These are phyloP conservation scores for Zhengitettix transpicula DNA, from an alignment of 2,888 invertebrate genomes.

Conservation along the genomic window DNA sequence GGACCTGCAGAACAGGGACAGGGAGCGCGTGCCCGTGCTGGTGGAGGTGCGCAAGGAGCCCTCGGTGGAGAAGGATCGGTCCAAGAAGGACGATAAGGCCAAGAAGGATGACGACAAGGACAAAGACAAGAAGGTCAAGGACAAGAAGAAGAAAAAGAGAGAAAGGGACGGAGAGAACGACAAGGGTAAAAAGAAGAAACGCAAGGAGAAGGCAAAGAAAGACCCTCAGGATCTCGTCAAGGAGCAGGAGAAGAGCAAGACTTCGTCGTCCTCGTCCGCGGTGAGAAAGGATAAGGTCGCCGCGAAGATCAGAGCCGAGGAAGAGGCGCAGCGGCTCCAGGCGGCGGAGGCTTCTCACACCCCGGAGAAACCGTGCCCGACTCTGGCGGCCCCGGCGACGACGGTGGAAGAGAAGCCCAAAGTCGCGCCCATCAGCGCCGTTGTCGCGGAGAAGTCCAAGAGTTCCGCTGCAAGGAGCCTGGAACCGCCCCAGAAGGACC, in stretches of 20 bases:
- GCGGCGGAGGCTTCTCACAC: background rate
- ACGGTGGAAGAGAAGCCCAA: constrained; percentile 6
- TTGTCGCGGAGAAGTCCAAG: background rate
- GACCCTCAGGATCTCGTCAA: constrained; percentile 28
- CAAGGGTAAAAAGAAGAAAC: constrained; percentile 21
- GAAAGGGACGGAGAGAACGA: constrained; percentile 26
- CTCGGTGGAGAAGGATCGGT: constrained; percentile 19
- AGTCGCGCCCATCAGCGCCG: constrained; percentile 8
- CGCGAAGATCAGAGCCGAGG: constrained; percentile 26
- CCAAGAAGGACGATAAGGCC: constrained; percentile 24
- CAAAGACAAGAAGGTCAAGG: constrained; percentile 23
- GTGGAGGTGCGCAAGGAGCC: constrained; percentile 9
- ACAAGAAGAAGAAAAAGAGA: constrained; percentile 25
- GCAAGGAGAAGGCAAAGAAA: constrained; percentile 19
- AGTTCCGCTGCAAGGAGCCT: background rate
- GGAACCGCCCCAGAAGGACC: constrained; percentile 4
- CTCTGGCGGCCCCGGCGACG: background rate
- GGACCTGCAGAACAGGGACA: no score
- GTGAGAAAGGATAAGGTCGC: background rate
- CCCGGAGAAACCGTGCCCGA: background rate
- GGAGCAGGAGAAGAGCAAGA: constrained; percentile 24
- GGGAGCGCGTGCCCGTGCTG: constrained; percentile 4
- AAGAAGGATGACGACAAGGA: constrained; percentile 24
- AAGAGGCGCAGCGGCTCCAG: constrained; percentile 8
- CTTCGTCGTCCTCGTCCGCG: no score